Base-by-base conservation (phyloP, 1,140 invertebrate genomes). In the Phymastichus coffea region DNA sequence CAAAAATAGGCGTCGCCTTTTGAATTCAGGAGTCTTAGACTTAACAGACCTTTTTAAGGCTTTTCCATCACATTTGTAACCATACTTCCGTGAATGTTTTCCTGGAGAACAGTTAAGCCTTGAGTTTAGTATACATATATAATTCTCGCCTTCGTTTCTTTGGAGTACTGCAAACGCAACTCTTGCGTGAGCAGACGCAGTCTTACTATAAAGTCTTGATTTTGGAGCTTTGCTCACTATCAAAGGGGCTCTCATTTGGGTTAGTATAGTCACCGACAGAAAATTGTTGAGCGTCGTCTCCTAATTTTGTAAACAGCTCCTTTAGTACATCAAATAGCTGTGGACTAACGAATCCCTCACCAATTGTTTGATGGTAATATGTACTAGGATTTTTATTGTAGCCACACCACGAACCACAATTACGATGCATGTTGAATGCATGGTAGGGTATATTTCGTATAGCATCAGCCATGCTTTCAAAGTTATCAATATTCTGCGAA, bases 181-280 rank as follows among this genome's bases (percentile, higher is more conserved):
- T 26, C 57, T 37, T 12, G 38, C 10, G 47, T 63, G 60, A 48
- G 58, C 52, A 7, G 55, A 52, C 40, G 52, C 20, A n/a, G 63
- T 60, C 15, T 35, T 38, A 26, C 65, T 48, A 23, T 66, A 64
- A 12, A 57, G 25, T 38, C 63, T 20, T 12, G 17, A 12, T 54
- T 64, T 66, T 43, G 47, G 54, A 26, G 62, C n/a, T n/a, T n/a
- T n/a, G n/a, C n/a, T n/a, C n/a, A n/a, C n/a, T n/a, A 40, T 55
- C 28, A 25, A 64, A 64, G n/a, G 64, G 40, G 48, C 65, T 66
- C 25, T 66, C 60, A 58, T 66, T 66, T 1, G 62, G 49, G 22
- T 66, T 63, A 38, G 56, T 64, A 3, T 55, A 66, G 20, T 43
- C 57, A 28, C 61, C 52, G 17, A 40, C 35, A 15, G 28, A 17